Conservation (phyloP, 1,140 invertebrate species). For the Epicauta chinensis region DNA sequence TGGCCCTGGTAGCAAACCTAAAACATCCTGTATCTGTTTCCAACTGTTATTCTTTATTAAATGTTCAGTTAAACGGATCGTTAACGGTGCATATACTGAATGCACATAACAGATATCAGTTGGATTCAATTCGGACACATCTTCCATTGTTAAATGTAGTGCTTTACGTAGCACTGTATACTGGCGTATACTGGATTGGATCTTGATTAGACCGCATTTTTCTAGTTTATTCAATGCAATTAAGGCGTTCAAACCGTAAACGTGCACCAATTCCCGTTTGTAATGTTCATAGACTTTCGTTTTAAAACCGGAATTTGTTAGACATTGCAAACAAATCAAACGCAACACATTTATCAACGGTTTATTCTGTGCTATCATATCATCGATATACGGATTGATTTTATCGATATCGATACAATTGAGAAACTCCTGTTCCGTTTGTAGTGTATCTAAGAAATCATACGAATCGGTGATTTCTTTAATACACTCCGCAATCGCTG, state of each 20-base stretch:
- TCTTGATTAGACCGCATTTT: slow-evolving; percentile 73
- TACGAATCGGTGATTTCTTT: slow-evolving; percentile 48
- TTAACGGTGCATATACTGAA: slow-evolving; percentile 91
- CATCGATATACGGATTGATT: slow-evolving; percentile 81
- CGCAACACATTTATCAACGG: slow-evolving; percentile 77
- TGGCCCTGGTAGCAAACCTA: slow-evolving; percentile 51
- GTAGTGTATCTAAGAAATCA: slow-evolving; percentile 39
- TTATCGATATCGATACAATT: slow-evolving; percentile 89
- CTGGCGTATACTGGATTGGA: slow-evolving; percentile 62
- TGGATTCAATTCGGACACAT: slow-evolving; percentile 75
- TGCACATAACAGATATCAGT: slow-evolving; percentile 91
- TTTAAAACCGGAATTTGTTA: slow-evolving; percentile 83
- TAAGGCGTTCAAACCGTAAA: slow-evolving; percentile 81
- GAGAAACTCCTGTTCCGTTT: slow-evolving; percentile 83
- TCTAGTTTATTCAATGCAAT: slow-evolving; percentile 82
- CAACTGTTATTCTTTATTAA: slow-evolving; percentile 78
- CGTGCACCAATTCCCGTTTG: slow-evolving; percentile 82
- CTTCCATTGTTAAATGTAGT: slow-evolving; percentile 75
- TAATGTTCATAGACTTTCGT: slow-evolving; percentile 86
- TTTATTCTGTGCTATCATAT: slow-evolving; percentile 78
- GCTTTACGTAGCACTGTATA: slow-evolving; percentile 55
- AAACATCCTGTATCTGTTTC: slow-evolving; percentile 58
- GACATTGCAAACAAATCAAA: slow-evolving; percentile 83
- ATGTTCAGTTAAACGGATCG: slow-evolving; percentile 79
- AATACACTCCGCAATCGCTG: slow-evolving; percentile 57